Evolutionary conservation across 2,888 invertebrate genomes (phyloP).

Genomic region (Calameuta idolon): DNA sequence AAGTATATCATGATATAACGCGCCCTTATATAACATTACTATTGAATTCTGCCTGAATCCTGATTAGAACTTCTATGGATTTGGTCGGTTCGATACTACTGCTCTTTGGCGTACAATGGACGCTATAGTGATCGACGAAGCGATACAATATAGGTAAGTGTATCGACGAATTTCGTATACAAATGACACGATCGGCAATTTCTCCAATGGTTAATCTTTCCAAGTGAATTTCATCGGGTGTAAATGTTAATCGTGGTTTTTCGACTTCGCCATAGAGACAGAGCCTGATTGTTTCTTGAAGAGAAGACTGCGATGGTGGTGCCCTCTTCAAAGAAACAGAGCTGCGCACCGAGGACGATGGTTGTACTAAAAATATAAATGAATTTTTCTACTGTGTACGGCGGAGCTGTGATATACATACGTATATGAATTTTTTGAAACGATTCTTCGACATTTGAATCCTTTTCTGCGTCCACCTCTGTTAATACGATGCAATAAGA

Average conservation of each 20-base stretch:
- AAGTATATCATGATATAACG: not conserved
- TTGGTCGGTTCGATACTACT: constrained; percentile 65
- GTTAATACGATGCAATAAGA: constrained; percentile 3
- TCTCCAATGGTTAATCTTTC: constrained; percentile 66
- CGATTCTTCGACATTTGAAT: not conserved
- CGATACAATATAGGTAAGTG: constrained; percentile 64
- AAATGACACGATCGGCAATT: constrained; percentile 63
- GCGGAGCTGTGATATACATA: constrained; percentile 11
- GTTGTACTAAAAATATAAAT: not conserved
- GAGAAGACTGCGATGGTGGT: not conserved
- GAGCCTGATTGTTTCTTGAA: constrained; percentile 67
- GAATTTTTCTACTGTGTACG: not conserved
- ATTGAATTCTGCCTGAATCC: constrained; percentile 34
- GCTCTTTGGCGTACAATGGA: constrained; percentile 64
- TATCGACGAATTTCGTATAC: constrained; percentile 68
- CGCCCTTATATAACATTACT: constrained; percentile 26
- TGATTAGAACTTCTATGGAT: constrained; percentile 47
- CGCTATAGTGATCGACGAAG: constrained; percentile 65
- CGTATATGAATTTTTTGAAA: constrained; percentile 27
- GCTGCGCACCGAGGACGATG: not conserved
- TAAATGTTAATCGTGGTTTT: constrained; percentile 66
- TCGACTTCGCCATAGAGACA: constrained; percentile 73
- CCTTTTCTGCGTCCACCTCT: constrained; percentile 21
- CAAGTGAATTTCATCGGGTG: constrained; percentile 68
- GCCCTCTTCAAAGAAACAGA: not conserved